Conservation (phyloP, 2,888 invertebrate genomes). For the Morpho achilles region DNA sequence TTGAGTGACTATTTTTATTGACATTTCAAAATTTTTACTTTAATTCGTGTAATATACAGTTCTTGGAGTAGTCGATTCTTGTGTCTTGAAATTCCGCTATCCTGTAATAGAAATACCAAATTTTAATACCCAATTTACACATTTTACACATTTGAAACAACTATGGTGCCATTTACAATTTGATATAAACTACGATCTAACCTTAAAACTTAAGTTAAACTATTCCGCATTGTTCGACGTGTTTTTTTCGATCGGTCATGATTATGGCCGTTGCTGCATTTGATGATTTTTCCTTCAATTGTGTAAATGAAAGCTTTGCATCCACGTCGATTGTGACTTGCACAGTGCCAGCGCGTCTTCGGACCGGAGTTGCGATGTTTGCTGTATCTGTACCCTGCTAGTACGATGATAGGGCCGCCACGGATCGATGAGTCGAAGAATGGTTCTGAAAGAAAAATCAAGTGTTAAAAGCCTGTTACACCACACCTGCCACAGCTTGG, state of each 20-base stretch:
- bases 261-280: conserved; percentile 29
- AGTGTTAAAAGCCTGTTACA: background rate
- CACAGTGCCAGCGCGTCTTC: conserved; percentile 27
- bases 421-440: conserved; percentile 14
- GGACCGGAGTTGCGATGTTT: conserved; percentile 22
- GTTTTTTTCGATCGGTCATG: conserved; percentile 24
- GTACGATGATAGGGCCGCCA: conserved; percentile 30
- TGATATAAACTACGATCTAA: background rate
- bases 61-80: background rate
- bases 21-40: background rate
- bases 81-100: background rate
- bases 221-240: background rate
- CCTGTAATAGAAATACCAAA: conserved; percentile 10
- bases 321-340: conserved; percentile 20
- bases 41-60: background rate
- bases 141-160: conserved; percentile 2
- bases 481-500: no score
- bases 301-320: conserved; percentile 38
- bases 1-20: no score
- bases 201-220: background rate
- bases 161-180: conserved; percentile 15
- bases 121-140: conserved; percentile 1
- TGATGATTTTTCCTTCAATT: conserved; percentile 24
- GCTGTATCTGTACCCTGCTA: conserved; percentile 32
- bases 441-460: conserved; percentile 12